Evolutionary conservation across 2,888 invertebrate species (phyloP).

Genomic region (Coenonympha arcania): DNA sequence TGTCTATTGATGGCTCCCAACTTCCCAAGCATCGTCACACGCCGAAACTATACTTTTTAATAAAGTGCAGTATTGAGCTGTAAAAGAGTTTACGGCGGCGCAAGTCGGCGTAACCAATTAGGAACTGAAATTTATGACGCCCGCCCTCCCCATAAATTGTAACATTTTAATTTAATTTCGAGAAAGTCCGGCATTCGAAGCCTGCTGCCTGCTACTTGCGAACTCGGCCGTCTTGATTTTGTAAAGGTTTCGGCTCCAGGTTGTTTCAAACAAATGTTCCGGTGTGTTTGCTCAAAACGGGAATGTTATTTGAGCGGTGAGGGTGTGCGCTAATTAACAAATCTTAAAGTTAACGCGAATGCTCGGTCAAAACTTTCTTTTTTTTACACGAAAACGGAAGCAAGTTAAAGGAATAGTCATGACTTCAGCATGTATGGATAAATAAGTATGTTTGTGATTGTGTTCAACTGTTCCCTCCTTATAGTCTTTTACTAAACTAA

Average conservation of each 20-base stretch:
- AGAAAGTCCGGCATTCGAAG: conserved; percentile 40
- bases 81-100: conserved; percentile 63
- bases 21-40: conserved; percentile 17
- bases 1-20: too few species aligned
- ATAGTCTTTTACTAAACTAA: too few species aligned
- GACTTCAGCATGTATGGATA: too few species aligned
- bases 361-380: too few species aligned
- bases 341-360: too few species aligned
- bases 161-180: conserved; percentile 68
- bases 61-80: conserved; percentile 40
- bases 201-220: conserved; percentile 37
- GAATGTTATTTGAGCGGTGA: too few species aligned
- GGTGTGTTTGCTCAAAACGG: too few species aligned
- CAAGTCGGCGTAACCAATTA: conserved; percentile 64
- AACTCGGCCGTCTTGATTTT: conserved; percentile 34
- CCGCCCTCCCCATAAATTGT: conserved; percentile 60
- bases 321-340: too few species aligned
- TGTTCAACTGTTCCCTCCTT: too few species aligned
- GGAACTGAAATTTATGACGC: conserved; percentile 61
- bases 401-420: too few species aligned
- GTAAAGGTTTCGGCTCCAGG: conserved; percentile 14
- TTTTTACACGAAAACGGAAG: too few species aligned
- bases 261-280: conserved; percentile 21
- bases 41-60: conserved; percentile 25
- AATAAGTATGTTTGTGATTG: too few species aligned